phyloP scores from a whole-genome alignment of 2,113 vertebrate genomes.

The Osmerus eperlanus region DNA sequence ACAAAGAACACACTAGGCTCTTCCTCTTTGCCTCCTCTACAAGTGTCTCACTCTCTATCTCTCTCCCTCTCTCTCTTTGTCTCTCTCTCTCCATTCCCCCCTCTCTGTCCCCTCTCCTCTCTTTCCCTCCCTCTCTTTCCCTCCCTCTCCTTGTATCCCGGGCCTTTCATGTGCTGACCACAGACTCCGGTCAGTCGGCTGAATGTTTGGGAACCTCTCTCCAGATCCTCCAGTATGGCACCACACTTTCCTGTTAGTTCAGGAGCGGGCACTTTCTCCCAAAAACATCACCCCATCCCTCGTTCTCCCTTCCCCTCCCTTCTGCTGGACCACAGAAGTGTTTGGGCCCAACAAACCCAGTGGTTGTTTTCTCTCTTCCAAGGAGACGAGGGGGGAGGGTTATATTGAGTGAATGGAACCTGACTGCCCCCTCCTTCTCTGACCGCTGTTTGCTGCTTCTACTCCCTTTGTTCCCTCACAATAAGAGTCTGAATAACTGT shows the following conservation, averaged over 20 bases:
- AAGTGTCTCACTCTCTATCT: slow-evolving; percentile 15
- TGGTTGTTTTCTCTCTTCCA: slow-evolving; percentile 21
- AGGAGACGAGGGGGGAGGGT: background rate
- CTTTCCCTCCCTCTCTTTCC: slow-evolving; percentile 4
- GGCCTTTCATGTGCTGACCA: slow-evolving; percentile 63
- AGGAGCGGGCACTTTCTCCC: slow-evolving; percentile 41
- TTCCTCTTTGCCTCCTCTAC: slow-evolving; percentile 14
- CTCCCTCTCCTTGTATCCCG: background rate
- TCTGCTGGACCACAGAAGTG: slow-evolving; percentile 55
- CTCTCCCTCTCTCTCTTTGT: slow-evolving; percentile 3
- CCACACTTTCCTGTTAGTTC: slow-evolving; percentile 65
- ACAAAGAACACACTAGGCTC: slow-evolving; percentile 1
- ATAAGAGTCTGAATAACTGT: slow-evolving; percentile 58
- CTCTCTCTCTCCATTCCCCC: slow-evolving; percentile 14
- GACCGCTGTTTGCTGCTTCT: slow-evolving; percentile 42
- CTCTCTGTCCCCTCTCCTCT: slow-evolving; percentile 15
- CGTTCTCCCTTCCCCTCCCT: slow-evolving; percentile 14
- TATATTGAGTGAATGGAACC: slow-evolving; percentile 35
- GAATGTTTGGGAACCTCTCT: slow-evolving; percentile 61
- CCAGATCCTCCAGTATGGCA: slow-evolving; percentile 53
- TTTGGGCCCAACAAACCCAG: slow-evolving; percentile 48
- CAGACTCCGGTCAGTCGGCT: slow-evolving; percentile 74
- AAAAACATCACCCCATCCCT: slow-evolving; percentile 8
- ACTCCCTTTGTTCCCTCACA: slow-evolving; percentile 57
- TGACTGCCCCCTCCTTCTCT: slow-evolving; percentile 30